Evolutionary conservation across 2,113 vertebrate species (phyloP).

Genomic region (Hystrix cristata): DNA sequence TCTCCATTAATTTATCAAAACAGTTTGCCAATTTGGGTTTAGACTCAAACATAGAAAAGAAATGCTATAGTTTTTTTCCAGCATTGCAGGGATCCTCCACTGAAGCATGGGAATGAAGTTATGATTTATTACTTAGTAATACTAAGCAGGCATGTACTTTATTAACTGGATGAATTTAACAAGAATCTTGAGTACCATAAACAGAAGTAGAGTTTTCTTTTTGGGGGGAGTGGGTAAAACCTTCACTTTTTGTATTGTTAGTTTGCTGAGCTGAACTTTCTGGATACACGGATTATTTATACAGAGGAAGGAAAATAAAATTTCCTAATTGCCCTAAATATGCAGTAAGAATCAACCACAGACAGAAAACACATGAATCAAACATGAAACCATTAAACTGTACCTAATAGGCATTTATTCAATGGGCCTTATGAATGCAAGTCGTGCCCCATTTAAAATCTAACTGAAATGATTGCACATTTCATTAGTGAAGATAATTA

Average conservation of each 20-base stretch:
- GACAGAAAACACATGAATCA: slow-evolving; percentile 60
- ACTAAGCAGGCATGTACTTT: neutral
- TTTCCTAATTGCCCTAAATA: slow-evolving; percentile 42
- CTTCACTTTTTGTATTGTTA: neutral
- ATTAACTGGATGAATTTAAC: neutral
- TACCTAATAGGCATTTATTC: slow-evolving; percentile 82
- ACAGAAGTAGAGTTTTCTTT: neutral
- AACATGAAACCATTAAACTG: slow-evolving; percentile 77
- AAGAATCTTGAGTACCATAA: neutral
- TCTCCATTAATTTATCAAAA: slow-evolving; percentile 50
- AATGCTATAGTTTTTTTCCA: neutral
- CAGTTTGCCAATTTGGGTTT: slow-evolving; percentile 14
- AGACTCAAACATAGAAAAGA: neutral
- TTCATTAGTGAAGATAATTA: slow-evolving; percentile 85
- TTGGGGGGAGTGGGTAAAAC: neutral
- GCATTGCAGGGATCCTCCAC: neutral
- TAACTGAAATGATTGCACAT: slow-evolving; percentile 80
- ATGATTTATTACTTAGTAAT: slow-evolving; percentile 32
- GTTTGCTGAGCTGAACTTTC: slow-evolving; percentile 3
- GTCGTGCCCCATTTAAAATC: slow-evolving; percentile 80
- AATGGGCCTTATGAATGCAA: slow-evolving; percentile 80
- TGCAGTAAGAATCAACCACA: slow-evolving; percentile 63
- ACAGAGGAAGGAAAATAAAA: neutral
- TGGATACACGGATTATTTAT: neutral
- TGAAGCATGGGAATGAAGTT: neutral